Evolutionary conservation across 2,888 invertebrate genomes (phyloP), one percentile per base, ranked within the genome.

Genomic region (Cheilosia vernalis): DNA sequence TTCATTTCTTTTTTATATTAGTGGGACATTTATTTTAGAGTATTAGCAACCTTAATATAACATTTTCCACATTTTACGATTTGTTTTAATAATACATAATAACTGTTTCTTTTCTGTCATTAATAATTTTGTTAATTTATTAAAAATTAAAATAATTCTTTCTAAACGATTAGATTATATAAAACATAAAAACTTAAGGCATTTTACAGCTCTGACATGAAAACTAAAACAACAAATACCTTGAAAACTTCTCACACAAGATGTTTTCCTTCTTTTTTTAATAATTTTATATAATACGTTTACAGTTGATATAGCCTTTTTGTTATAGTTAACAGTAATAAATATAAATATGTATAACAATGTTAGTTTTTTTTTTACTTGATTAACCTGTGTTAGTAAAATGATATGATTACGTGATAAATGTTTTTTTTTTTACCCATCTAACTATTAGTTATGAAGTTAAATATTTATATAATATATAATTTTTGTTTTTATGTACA

Each of bases 1-100:
- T 9, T n/a, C 9, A 17, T 19, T 15, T 27, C 42, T 66, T 61
- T 61, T 66, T 73, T 66, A 61, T 67, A 78, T 84, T 76, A 80
- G 74, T 84, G 84, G 84, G 74, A 84, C 84, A 84, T 84, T 80
- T 84, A 84, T 84, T 84, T 74, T 60, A 63, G 69, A 84, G 69
- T 74, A 83, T 61, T 83, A 80, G 64, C 70, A 80, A 80, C 64
- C 70, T 84, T 80, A 80, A 27, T 69, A 60, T 70, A 83, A 70
- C 70, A 76, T 72, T 66, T 70, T 80, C 69, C 74, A 80, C 69
- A 49, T 78, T 49, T 70, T 70, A 55, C 47, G 24, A 13, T 51
- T 64, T 15, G 47, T 21, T 53, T 33, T 77, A 47, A 66, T 63
- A 58, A 47, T 67, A n/a, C n/a, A n/a, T n/a, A 56, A 53, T 81